Evolutionary conservation across 2,797 vertebrate genomes (phyloP).

Genomic region (Tokudaia muenninki): DNA sequence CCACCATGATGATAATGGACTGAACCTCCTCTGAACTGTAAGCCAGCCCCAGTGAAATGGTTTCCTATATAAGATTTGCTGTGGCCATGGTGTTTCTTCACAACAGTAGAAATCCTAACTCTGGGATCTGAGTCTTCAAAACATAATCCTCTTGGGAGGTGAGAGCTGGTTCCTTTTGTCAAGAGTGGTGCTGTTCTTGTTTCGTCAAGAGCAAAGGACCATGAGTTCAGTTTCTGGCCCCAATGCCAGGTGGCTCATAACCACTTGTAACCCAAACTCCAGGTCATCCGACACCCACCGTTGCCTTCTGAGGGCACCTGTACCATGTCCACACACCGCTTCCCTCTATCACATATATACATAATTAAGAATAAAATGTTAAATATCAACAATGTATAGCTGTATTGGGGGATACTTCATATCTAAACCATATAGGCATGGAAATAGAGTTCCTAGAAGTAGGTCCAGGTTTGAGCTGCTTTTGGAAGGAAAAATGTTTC

Average conservation of each 20-base stretch:
- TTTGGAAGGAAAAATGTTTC: neutral
- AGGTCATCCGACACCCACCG: neutral
- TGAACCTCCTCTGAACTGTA: neutral
- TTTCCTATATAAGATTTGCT: neutral
- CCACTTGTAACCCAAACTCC: neutral
- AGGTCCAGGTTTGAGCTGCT: neutral
- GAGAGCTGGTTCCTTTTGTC: neutral
- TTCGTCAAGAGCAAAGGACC: neutral
- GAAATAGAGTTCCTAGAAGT: neutral
- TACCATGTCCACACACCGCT: neutral
- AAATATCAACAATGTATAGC: neutral
- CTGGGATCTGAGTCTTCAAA: neutral
- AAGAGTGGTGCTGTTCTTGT: neutral
- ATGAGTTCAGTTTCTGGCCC: neutral
- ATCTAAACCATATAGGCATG: neutral
- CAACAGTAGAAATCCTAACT: neutral
- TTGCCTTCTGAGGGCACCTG: neutral
- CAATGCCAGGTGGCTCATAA: neutral
- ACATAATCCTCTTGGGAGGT: neutral
- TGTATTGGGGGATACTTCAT: neutral
- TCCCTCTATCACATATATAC: neutral
- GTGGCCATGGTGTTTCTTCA: neutral
- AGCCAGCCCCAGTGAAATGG: neutral
- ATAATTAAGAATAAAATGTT: neutral
- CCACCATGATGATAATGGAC: neutral